Evolutionary conservation across 1,140 invertebrate genomes (phyloP).

Genomic region (Elysia chlorotica): DNA sequence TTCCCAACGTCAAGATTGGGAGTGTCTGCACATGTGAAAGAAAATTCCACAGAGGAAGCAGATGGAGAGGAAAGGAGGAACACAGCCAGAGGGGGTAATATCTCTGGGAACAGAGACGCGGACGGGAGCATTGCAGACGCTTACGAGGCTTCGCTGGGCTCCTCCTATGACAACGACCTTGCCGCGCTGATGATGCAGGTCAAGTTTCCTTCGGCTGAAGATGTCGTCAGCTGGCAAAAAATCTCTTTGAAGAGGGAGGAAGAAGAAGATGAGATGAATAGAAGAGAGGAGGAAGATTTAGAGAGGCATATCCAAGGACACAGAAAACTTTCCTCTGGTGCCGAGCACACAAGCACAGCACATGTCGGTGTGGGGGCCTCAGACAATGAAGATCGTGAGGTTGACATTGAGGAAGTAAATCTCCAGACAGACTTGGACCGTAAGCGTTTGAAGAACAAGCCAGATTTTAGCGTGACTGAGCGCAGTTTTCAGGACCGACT

Average conservation of each 20-base stretch:
- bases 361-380: too few species aligned
- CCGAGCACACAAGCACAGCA: too few species aligned
- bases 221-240: conserved; percentile 2
- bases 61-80: neutral
- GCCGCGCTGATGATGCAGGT: conserved; percentile 15
- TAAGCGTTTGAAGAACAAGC: neutral
- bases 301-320: neutral
- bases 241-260: conserved; percentile 5
- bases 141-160: too few species aligned
- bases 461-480: neutral
- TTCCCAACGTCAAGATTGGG: neutral
- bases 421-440: neutral
- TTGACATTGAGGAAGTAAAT: neutral
- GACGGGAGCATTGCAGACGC: too few species aligned
- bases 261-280: neutral
- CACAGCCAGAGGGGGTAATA: too few species aligned
- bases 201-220: conserved; percentile 4
- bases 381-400: neutral
- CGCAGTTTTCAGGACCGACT: neutral
- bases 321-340: too few species aligned
- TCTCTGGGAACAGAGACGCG: too few species aligned
- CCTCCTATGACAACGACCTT: conserved; percentile 30
- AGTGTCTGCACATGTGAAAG: neutral
- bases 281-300: neutral
- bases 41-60: neutral